These are phyloP conservation scores for Colius striatus DNA, from an alignment of 2,113 vertebrate genomes.

Conservation along the genomic window DNA sequence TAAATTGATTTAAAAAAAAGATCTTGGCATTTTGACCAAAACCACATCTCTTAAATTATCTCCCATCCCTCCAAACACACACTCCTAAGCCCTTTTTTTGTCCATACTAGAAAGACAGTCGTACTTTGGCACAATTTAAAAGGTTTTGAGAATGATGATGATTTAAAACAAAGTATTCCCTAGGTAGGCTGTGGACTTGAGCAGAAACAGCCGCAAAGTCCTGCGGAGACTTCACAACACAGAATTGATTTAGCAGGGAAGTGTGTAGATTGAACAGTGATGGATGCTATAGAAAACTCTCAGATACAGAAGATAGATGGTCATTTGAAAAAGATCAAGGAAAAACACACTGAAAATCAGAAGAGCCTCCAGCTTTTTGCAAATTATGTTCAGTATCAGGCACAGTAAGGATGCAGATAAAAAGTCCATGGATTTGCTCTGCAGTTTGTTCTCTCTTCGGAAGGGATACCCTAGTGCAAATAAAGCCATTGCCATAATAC, in stretches of 20 bases:
- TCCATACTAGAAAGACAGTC: slow-evolving; percentile 26
- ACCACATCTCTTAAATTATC: slow-evolving; percentile 61
- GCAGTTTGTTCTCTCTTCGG: background rate
- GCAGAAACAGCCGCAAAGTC: slow-evolving; percentile 52
- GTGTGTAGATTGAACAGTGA: slow-evolving; percentile 46
- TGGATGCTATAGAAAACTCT: slow-evolving; percentile 38
- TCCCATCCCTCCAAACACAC: slow-evolving; percentile 19
- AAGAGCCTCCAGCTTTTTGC: slow-evolving; percentile 11
- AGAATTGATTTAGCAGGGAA: slow-evolving; percentile 64
- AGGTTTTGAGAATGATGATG: slow-evolving; percentile 44
- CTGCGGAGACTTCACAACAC: background rate
- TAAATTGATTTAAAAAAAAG: slow-evolving; percentile 56
- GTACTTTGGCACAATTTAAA: slow-evolving; percentile 62
- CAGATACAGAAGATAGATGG: slow-evolving; percentile 43
- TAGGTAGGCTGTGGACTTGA: slow-evolving; percentile 29
- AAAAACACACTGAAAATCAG: slow-evolving; percentile 22
- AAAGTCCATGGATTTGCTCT: background rate
- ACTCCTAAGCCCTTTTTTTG: slow-evolving; percentile 56
- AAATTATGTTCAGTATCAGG: slow-evolving; percentile 13
- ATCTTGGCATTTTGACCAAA: slow-evolving; percentile 53
- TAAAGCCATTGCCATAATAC: background rate
- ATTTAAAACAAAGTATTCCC: slow-evolving; percentile 65
- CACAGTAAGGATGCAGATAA: background rate
- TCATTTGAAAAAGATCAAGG: slow-evolving; percentile 49
- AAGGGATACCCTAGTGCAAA: background rate